A percentile compares a stretch with the other conserved stretches of the same genome.
Conservation (phyloP, 2,888 invertebrate species). For the Ochlodes sylvanus region DNA sequence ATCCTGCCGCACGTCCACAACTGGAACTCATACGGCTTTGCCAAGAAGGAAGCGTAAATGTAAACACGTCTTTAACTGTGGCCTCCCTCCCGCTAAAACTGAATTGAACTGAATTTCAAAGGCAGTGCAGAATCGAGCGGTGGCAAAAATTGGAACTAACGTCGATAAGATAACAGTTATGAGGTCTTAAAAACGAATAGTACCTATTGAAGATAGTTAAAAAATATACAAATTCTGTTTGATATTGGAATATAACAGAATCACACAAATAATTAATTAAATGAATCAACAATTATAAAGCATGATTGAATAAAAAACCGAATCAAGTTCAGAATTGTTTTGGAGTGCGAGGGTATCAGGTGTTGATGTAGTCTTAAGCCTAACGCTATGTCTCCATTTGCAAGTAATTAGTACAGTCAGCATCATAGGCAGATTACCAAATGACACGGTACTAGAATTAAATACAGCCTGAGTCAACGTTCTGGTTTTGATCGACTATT, state of each 20-base stretch:
- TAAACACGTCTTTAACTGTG: not conserved
- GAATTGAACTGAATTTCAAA: not conserved
- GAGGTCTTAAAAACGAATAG: too few relatives aligned
- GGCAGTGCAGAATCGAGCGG: not conserved
- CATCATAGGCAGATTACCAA: not conserved
- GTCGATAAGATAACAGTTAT: too few relatives aligned
- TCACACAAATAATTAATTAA: too few relatives aligned
- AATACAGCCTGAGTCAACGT: too few relatives aligned
- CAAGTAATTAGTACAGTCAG: not conserved
- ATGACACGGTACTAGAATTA: not conserved
- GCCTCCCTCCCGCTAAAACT: not conserved
- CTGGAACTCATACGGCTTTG: constrained; percentile 89
- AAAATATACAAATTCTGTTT: too few relatives aligned
- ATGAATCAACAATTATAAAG: too few relatives aligned
- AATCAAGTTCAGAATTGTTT: too few relatives aligned
- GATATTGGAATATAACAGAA: too few relatives aligned
- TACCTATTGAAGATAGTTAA: not conserved
- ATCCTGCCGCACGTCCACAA: constrained; percentile 87
- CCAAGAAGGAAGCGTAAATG: constrained; percentile 73
- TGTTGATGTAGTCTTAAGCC: not conserved
- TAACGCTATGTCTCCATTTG: not conserved
- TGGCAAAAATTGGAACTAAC: not conserved
- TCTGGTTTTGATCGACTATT: too few relatives aligned
- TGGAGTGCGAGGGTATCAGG: too few relatives aligned
- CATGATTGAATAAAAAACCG: too few relatives aligned